Evolutionary conservation across 2,113 vertebrate species (phyloP), one percentile per base, ranked within the genome.

Genomic region (Callospermophilus lateralis): DNA sequence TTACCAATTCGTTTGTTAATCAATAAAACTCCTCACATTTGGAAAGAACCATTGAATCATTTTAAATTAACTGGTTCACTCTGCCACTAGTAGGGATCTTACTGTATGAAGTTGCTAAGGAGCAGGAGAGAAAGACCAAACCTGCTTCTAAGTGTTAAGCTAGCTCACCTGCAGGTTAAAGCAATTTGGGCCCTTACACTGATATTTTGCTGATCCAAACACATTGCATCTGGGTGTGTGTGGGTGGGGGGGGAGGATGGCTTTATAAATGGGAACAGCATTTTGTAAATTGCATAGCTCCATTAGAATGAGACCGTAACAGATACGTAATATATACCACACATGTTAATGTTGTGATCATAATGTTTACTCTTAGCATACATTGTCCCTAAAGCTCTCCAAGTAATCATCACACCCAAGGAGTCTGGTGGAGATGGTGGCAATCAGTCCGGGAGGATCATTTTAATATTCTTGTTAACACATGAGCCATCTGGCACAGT

Each of bases 381-480:
- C 42, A 51, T 13, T 13, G 20, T 74, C 26, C 83, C 74, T 61
- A 55, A 53, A 79, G 2, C n/a, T 84, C 45, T 85, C 87, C 7
- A 39, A 67, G 42, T 37, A 89, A 63, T 0, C 19, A 6, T 1
- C 10, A 0, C 48, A 5, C 55, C 17, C 63, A 17, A 78, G 26
- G 58, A 48, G 37, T 55, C 3, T 0, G 34, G 68, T 8, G 51
- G 70, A 93, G 90, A 68, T 8, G 28, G 67, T 53, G 55, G 28
- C 48, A 89, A 16, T 20, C 42, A 58, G 26, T 61, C 28, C 42
- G 58, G 39, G 85, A 8, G 0, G 0, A 61, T 84, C 16, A 20
- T 80, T 92, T 97, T 70, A 97, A 96, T 85, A 96, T 26, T 63
- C 81, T 89, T 95, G 48, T 87, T 96, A 97, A 70, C 68, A 30